Evolutionary conservation across 2,797 vertebrate species (phyloP).

Genomic region (Miichthys miiuy): DNA sequence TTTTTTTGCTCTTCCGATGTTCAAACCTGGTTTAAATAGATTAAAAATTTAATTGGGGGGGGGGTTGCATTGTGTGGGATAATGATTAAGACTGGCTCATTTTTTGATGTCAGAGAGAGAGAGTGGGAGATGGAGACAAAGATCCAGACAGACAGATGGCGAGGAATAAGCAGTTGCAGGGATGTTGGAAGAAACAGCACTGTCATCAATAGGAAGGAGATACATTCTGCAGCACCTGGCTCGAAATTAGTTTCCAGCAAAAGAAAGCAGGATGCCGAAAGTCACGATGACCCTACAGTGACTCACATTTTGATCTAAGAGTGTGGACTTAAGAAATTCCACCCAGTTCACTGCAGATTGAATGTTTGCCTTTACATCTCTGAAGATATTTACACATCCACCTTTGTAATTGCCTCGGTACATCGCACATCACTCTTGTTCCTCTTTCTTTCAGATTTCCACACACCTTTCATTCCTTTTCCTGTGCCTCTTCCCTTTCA

Average conservation of each 20-base stretch:
- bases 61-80: background rate
- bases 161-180: constrained; percentile 25
- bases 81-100: constrained; percentile 19
- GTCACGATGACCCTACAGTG: background rate
- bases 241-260: constrained; percentile 15
- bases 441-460: constrained; percentile 5
- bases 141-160: constrained; percentile 21
- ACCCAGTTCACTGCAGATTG: background rate
- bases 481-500: constrained; percentile 21
- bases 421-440: background rate
- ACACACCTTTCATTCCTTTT: constrained; percentile 17
- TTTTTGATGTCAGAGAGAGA: background rate
- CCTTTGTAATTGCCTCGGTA: constrained; percentile 8
- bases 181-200: constrained; percentile 6
- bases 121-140: background rate
- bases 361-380: background rate
- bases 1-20: background rate
- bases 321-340: background rate
- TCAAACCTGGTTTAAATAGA: constrained; percentile 3
- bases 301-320: background rate
- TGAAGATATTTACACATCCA: background rate
- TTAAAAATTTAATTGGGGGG: background rate
- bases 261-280: background rate
- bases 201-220: constrained; percentile 21
- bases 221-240: constrained; percentile 17